Evolutionary conservation across 2,797 vertebrate species (phyloP), one percentile per base, ranked within the genome.

Genomic region (Brachymystax lenok): DNA sequence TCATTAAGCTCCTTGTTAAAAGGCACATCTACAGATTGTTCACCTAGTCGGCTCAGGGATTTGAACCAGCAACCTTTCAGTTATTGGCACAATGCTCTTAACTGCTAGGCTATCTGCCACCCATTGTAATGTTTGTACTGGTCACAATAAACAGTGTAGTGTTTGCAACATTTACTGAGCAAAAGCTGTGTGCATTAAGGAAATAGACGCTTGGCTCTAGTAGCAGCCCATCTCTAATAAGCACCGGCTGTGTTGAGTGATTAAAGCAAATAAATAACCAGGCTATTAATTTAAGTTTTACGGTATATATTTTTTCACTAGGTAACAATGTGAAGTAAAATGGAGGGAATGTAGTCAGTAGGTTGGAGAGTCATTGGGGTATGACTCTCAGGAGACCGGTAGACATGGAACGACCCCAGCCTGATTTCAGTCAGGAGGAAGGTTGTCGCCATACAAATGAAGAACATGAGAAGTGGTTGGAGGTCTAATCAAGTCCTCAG

Each of bases 391-490:
- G 85, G 88, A 89, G 93, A 92, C 83, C 77, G 8, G 81, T 85
- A 89, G 89, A 91, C 90, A 86, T 84, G 87, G 81, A 93, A 90
- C 83, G 91, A 91, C 86, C 59, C 67, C 63, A 50, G 63, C 16
- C 54, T 71, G 73, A 35, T 51, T 51, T 51, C 35, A 27, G 69
- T 46, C 27, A 27, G 69, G 85, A 90, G 86, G 92, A 93, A 94
- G 93, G 92, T 93, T 92, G 89, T 93, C 88, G 91, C 90, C 93
- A 90, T 90, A 93, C 92, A 93, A 94, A 94, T 93, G 92, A 94
- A 93, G 93, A 94, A 94, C 93, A 94, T 94, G 93, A 95, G 93
- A 93, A 93, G 93, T 88, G 90, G 91, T 92, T 90, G 87, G 89
- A 92, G 91, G 90, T 91, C 92, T 94, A 94, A 94, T 94, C 94